A percentile compares a stretch with the other conserved stretches of the same genome.
phyloP scores from a whole-genome alignment of 2,113 vertebrate genomes.

The Chlamydotis undulata region DNA sequence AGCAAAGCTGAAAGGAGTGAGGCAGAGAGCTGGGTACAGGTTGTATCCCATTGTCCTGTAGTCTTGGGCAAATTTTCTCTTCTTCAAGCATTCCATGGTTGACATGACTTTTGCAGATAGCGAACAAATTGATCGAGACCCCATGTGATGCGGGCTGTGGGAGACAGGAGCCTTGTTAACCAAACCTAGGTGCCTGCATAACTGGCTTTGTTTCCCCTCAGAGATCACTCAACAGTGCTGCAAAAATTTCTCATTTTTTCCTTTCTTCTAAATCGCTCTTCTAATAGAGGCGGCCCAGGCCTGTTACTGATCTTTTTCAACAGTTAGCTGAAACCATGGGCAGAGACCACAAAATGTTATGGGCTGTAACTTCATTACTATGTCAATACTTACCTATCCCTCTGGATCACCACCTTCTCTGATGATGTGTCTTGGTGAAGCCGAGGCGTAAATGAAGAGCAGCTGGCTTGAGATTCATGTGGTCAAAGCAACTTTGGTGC shows the following conservation, averaged over 20 bases:
- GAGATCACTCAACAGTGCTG: background rate
- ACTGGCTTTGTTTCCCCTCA: background rate
- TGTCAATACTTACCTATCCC: background rate
- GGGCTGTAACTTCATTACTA: background rate
- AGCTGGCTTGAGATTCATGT: background rate
- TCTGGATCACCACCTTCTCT: background rate
- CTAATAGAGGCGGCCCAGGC: background rate
- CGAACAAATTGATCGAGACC: background rate
- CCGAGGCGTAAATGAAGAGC: background rate
- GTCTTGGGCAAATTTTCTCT: background rate
- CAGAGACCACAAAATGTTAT: background rate
- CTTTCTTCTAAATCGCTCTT: background rate
- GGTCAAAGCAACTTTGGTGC: background rate
- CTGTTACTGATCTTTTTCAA: background rate
- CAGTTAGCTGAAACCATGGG: background rate
- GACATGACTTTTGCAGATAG: background rate
- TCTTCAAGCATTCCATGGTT: background rate
- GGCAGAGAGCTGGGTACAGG: background rate
- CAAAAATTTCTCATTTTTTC: background rate
- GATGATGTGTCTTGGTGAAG: background rate
- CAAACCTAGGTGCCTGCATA: background rate
- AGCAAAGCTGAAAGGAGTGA: background rate
- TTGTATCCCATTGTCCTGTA: background rate
- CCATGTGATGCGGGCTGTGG: background rate
- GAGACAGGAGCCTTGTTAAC: background rate